These are phyloP conservation scores for Octodonta nipae DNA, from an alignment of 2,888 invertebrate genomes.

Conservation along the genomic window DNA sequence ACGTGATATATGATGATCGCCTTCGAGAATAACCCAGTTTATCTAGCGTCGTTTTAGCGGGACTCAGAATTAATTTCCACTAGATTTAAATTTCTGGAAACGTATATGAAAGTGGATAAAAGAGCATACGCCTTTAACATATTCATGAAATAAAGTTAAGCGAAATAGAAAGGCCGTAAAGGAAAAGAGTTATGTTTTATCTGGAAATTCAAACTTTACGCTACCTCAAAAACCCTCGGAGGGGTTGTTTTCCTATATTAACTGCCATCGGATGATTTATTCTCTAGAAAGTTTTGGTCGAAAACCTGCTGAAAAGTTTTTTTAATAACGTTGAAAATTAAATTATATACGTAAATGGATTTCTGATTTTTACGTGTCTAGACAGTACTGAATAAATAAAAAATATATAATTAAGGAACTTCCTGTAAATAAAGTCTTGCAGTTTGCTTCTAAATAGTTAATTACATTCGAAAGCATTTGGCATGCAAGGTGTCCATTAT, in stretches of 20 bases:
- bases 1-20: no score
- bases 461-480: no score
- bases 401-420: no score
- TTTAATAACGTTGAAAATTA: conserved; percentile 1
- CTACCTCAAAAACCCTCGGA: conserved; percentile 7
- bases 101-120: conserved; percentile 6
- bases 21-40: no score
- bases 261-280: conserved; percentile 11
- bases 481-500: no score
- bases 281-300: no score
- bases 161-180: conserved; percentile 9
- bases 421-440: no score
- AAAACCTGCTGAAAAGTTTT: background rate
- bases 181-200: conserved; percentile 10
- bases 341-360: no score
- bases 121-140: conserved; percentile 9
- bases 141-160: conserved; percentile 10
- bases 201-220: conserved; percentile 6
- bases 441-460: no score
- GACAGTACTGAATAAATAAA: no score
- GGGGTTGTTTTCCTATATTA: conserved; percentile 11
- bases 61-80: conserved; percentile 8
- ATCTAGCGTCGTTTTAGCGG: background rate
- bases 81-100: conserved; percentile 8
- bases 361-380: no score